Evolutionary conservation across 2,113 vertebrate genomes (phyloP).

Genomic region (Scopus umbretta): DNA sequence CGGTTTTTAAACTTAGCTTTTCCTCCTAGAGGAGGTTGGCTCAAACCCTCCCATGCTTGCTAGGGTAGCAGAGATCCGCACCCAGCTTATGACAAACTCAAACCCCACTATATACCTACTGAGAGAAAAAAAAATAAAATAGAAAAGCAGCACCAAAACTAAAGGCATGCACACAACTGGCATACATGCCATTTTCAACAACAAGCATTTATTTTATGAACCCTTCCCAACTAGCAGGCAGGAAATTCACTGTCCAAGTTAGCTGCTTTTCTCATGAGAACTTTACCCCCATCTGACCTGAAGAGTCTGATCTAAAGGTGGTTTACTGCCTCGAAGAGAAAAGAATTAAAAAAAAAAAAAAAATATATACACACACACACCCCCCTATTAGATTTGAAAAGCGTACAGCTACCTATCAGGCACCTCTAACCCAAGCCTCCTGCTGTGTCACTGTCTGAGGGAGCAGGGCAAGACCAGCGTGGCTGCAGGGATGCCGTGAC

Average conservation of each 20-base stretch:
- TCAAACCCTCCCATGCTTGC: neutral
- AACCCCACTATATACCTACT: neutral
- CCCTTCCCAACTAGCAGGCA: slow-evolving; percentile 3
- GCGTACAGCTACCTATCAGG: neutral
- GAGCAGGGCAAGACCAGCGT: neutral
- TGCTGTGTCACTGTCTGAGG: neutral
- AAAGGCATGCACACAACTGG: neutral
- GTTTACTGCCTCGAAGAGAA: neutral
- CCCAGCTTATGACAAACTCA: neutral
- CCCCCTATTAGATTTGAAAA: neutral
- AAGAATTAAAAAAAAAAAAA: neutral
- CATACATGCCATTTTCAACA: neutral
- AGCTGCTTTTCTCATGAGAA: slow-evolving; percentile 34
- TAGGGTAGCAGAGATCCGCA: neutral
- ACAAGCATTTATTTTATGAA: neutral
- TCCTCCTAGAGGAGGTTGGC: neutral
- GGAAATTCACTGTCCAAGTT: slow-evolving; percentile 32
- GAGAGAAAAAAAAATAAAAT: neutral
- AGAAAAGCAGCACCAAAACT: neutral
- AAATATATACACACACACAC: neutral
- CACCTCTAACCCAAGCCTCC: neutral
- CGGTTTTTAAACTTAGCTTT: neutral
- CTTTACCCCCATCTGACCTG: neutral
- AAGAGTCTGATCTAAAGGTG: neutral
- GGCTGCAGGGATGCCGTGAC: neutral